Percentiles rank a stretch among this genome's conserved stretches.
These are phyloP conservation scores for Pollenia labialis DNA, from an alignment of 2,888 invertebrate genomes.

Conservation along the genomic window DNA sequence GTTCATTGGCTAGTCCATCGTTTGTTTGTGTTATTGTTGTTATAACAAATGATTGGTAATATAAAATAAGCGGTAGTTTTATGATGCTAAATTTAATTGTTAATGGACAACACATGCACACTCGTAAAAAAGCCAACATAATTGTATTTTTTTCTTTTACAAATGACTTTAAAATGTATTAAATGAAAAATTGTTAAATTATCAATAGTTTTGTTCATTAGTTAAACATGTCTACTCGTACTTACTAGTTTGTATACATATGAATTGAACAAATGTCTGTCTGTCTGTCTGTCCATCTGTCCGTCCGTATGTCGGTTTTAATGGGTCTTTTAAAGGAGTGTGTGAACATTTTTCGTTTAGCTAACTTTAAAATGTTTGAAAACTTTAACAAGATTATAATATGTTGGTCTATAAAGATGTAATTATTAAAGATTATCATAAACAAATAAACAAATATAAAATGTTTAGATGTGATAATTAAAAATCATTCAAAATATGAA, in stretches of 20 bases:
- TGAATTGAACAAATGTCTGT: neutral
- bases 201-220: slow-evolving; percentile 48
- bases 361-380: neutral
- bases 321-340: slow-evolving; percentile 34
- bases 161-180: slow-evolving; percentile 46
- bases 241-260: neutral
- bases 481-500: slow-evolving; percentile 6
- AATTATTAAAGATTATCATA: slow-evolving; percentile 52
- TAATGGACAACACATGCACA: slow-evolving; percentile 63
- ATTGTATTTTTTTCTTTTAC: slow-evolving; percentile 24
- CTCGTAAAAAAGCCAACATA: neutral
- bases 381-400: slow-evolving; percentile 50
- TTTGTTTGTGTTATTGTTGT: slow-evolving; percentile 39
- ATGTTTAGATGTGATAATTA: slow-evolving; percentile 22
- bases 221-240: slow-evolving; percentile 32
- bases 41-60: slow-evolving; percentile 67
- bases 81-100: slow-evolving; percentile 69
- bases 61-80: slow-evolving; percentile 69
- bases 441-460: slow-evolving; percentile 29
- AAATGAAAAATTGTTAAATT: slow-evolving; percentile 55
- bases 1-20: neutral
- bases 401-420: slow-evolving; percentile 59
- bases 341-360: slow-evolving; percentile 58
- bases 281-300: too few relatives aligned
- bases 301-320: neutral